Evolutionary conservation across 2,113 vertebrate genomes (phyloP), one percentile per base, ranked within the genome.

Genomic region (Dipodomys spectabilis): DNA sequence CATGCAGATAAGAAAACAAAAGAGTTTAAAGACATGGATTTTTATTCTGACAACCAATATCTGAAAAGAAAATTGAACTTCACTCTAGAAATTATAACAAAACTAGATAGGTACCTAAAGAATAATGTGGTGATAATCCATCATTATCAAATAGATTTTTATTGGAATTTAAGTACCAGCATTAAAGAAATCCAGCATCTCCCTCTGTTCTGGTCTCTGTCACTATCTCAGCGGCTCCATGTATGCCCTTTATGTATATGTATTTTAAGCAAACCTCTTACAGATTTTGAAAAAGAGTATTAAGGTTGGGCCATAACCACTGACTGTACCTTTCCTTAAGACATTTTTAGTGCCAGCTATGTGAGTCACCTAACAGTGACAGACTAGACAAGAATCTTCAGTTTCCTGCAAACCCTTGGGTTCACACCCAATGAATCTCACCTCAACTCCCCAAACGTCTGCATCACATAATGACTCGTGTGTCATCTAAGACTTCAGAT

Each of bases 401-500:
- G 62, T 94, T 86, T 71, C 67, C 90, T 44, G 71, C 35, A 71
- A 92, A 92, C 62, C 64, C 57, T 49, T 78, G 44, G 23, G 60
- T 57, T 85, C 73, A 80, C 44, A 94, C 77, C 72, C 88, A 71
- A 20, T 44, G 64, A 86, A 86, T 69, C n/a, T 92, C 86, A 89
- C 44, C 65, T 82, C 68, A 4, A 79, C 30, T 49, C 86, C 77
- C 85, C 73, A 75, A 86, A 74, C 82, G n/a, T 73, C 35, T 35
- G 35, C 64, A 45, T 53, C 57, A 10, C 53, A 6, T 16, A 82
- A 93, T 27, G 67, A 67, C 30, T 88, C 9, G 49, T 49, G 49
- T 49, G 49, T 49, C 49, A 49, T 49, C 8, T 62, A 10, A 53
- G 32, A 72, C 62, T 83, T 82, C 89, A 88, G 81, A 85, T 73